Percentiles rank a stretch among this genome's conserved stretches.
phyloP scores from a whole-genome alignment of 2,113 vertebrate species.

The Heterochromis multidens region DNA sequence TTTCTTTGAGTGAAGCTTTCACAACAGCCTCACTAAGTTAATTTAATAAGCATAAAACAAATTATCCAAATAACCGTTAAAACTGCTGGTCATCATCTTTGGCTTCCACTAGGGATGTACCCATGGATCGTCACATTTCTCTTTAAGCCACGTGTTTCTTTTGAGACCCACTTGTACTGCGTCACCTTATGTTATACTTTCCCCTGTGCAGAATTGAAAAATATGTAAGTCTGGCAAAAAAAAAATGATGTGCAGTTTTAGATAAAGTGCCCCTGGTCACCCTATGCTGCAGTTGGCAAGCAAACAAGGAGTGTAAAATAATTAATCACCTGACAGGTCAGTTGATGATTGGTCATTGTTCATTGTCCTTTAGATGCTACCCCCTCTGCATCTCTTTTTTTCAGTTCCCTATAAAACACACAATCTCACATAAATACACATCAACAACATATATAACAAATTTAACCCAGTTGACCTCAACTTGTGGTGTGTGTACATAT shows the following conservation, averaged over 20 bases:
- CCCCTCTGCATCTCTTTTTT: neutral
- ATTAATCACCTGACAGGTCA: neutral
- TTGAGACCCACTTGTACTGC: neutral
- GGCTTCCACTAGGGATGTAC: too few species aligned
- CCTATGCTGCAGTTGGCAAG: neutral
- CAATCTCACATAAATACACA: neutral
- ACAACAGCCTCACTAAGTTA: neutral
- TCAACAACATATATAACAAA: fast-evolving
- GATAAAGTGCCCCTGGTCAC: neutral
- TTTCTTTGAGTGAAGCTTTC: fast-evolving
- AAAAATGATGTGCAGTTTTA: neutral
- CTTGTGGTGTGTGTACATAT: too few species aligned
- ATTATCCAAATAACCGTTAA: neutral
- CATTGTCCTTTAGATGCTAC: neutral
- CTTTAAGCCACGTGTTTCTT: neutral
- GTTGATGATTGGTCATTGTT: neutral
- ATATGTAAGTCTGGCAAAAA: neutral
- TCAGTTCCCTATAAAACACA: neutral
- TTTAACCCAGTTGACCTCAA: neutral
- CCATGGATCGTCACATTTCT: fast-evolving
- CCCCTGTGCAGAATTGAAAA: fast-evolving
- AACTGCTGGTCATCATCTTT: neutral
- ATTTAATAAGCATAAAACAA: neutral
- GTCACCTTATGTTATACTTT: too few species aligned
- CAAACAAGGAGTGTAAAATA: neutral